Evolutionary conservation across 2,888 invertebrate species (phyloP), one percentile per base, ranked within the genome.

Genomic region (Drosophila quinaria): DNA sequence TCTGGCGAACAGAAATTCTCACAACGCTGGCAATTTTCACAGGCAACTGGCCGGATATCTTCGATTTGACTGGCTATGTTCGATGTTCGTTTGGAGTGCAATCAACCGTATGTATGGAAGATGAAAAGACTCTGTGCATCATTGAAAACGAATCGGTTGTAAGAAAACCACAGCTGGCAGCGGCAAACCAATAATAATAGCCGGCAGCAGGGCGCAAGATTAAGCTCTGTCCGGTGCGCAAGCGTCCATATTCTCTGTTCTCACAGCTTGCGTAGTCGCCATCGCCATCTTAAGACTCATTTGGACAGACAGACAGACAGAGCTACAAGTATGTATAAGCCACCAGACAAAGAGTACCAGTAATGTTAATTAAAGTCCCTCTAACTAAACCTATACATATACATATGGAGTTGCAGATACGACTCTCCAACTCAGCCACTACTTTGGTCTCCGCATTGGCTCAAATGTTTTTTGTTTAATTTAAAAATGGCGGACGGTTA

Each of bases 311-410:
- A 35, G 52, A 46, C 60, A 31, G 35, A 42, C 42, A 35, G 4
- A 25, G 46, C 15, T 9, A 13, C 8, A 25, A 54, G 54, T 29
- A 29, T 29, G 54, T 29, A 29, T 29, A 42, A 29, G 19, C 41
- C 22, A 25, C 22, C 15, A 33, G 49, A 33, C 49, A 63, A 55
- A 17, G 29, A 52, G 35, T 13, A 42, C 17, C 15, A 72, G 70
- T 75, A 83, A 70, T 77, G 68, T 83, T 86, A 86, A 83, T 83
- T 81, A 81, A 83, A 72, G 87, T 74, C 60, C 64, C 68, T 70
- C 56, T 59, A 50, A 31, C 39, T 49, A 37, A 39, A 33, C 59
- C 33, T 25, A 50, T 4, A 49, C 6, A 33, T 25, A 50, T 4
- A 49, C 6, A 33, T 10, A 35, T 37, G 37, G 25, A 42, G 17